Percentiles rank a stretch among this genome's conserved stretches.
Conservation (phyloP, 2,113 vertebrate genomes). For the Alligator sinensis region DNA sequence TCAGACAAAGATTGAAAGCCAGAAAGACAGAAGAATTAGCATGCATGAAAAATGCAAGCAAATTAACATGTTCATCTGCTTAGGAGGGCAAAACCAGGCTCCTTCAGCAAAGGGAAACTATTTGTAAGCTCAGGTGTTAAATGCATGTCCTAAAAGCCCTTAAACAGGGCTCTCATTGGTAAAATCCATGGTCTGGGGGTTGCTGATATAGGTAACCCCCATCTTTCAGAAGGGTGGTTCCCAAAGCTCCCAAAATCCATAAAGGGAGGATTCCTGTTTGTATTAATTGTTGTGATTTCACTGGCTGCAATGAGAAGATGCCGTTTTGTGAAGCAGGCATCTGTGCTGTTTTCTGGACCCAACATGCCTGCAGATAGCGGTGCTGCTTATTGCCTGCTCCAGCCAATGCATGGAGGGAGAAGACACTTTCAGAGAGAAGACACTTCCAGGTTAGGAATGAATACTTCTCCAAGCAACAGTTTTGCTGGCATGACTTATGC, state of each 20-base stretch:
- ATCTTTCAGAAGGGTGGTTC: neutral
- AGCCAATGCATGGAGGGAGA: too few species aligned
- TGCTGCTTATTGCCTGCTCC: too few species aligned
- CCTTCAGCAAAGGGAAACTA: neutral
- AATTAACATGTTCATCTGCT: neutral
- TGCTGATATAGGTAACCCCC: neutral
- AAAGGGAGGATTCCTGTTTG: neutral
- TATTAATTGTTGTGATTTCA: neutral
- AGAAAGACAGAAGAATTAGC: neutral
- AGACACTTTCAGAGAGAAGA: neutral
- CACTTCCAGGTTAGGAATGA: too few species aligned
- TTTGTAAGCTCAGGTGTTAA: neutral
- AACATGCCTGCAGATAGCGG: too few species aligned
- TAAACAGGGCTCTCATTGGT: neutral
- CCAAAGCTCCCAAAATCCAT: neutral
- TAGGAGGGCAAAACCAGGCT: neutral
- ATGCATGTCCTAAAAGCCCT: neutral
- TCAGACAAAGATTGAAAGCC: neutral
- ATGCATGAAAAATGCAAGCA: neutral
- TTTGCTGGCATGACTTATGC: too few species aligned
- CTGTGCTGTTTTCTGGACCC: too few species aligned
- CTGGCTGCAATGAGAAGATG: neutral
- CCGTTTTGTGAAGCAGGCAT: neutral
- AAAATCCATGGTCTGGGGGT: neutral
- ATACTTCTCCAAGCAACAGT: too few species aligned